Percentiles rank a stretch among this genome's conserved stretches.
phyloP scores from a whole-genome alignment of 1,140 invertebrate species.

The Araneus ventricosus region DNA sequence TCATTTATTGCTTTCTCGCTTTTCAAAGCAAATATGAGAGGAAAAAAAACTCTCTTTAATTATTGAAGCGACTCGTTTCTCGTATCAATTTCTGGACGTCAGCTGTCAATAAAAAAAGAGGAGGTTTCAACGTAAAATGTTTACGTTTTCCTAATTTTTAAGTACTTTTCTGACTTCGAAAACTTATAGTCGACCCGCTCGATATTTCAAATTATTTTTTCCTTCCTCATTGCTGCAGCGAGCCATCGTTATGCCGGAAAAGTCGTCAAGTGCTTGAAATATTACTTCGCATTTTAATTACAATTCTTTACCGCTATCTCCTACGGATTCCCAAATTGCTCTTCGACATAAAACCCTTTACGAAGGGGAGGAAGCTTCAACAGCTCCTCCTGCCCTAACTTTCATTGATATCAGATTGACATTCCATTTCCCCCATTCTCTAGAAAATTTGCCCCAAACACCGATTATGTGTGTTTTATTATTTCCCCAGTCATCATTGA shows the following conservation, averaged over 20 bases:
- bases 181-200: not conserved
- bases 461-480: conserved; percentile 69
- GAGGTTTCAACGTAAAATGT: not conserved
- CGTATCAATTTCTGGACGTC: not conserved
- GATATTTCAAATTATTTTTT: conserved; percentile 28
- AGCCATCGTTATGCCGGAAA: not conserved
- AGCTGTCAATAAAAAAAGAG: not conserved
- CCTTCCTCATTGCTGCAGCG: not conserved
- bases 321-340: conserved; percentile 53
- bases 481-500: conserved; percentile 64
- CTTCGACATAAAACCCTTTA: conserved; percentile 58
- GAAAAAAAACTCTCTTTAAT: not conserved
- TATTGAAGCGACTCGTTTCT: not conserved
- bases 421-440: conserved; percentile 68
- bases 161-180: not conserved
- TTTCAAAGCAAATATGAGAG: not conserved
- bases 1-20: not conserved
- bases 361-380: conserved; percentile 12
- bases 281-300: conserved; percentile 71
- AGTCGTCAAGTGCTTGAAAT: conserved; percentile 42
- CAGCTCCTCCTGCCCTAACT: conserved; percentile 5
- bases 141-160: not conserved
- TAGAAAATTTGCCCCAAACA: conserved; percentile 65
- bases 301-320: conserved; percentile 1
- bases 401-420: conserved; percentile 74